Percentiles rank a stretch among this genome's conserved stretches.
phyloP scores from a whole-genome alignment of 2,113 vertebrate genomes.

The Jaculus jaculus region DNA sequence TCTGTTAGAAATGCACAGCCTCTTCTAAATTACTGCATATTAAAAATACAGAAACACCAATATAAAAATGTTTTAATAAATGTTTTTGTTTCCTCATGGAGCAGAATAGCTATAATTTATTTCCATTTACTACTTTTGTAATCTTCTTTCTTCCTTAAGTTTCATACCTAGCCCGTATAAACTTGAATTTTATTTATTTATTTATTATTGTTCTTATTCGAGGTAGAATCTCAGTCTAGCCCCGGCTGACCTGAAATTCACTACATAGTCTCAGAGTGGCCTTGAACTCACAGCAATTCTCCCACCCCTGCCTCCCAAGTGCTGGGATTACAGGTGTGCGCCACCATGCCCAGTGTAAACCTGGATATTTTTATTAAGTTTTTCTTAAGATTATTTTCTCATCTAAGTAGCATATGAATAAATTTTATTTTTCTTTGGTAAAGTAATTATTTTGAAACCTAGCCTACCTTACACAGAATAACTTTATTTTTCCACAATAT shows the following conservation, averaged over 20 bases:
- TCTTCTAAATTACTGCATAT: conserved; percentile 24
- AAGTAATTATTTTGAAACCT: conserved; percentile 53
- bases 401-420: conserved; percentile 21
- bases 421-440: conserved; percentile 22
- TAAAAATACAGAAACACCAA: conserved; percentile 49
- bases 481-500: conserved; percentile 40
- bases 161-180: conserved; percentile 11
- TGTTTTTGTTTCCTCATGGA: conserved; percentile 29
- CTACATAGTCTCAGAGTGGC: no score
- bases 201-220: no score
- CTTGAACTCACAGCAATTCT: no score
- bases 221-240: no score
- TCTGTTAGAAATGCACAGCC: conserved; percentile 29
- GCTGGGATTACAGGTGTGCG: no score
- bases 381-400: conserved; percentile 35
- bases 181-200: neutral
- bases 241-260: no score
- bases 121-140: conserved; percentile 40
- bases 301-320: no score
- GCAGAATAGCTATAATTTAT: conserved; percentile 1
- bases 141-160: conserved; percentile 48
- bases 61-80: conserved; percentile 38
- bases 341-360: no score
- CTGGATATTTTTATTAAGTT: neutral
- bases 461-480: conserved; percentile 13